These are phyloP conservation scores for Hydrocynus forskahlii DNA, from an alignment of 2,797 vertebrate species.

Conservation along the genomic window DNA sequence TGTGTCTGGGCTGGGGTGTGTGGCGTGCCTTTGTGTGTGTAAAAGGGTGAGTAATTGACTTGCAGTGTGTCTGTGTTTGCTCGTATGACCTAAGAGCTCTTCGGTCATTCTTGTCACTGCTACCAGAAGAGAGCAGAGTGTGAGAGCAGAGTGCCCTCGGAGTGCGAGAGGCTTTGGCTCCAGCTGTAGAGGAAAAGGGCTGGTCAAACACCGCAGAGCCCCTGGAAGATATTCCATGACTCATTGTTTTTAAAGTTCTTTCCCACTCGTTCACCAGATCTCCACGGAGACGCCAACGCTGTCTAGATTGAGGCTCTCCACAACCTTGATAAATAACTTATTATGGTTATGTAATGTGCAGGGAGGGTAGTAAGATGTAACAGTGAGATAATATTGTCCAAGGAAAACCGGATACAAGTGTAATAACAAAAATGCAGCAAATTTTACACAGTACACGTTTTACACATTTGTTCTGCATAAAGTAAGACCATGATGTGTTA, in stretches of 20 bases:
- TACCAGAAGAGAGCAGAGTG: constrained; percentile 43
- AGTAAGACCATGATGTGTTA: not conserved
- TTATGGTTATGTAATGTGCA: constrained; percentile 23
- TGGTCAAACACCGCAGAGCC: constrained; percentile 37
- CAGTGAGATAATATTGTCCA: constrained; percentile 1
- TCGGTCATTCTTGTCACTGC: constrained; percentile 37
- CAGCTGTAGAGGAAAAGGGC: constrained; percentile 39
- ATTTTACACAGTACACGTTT: not conserved
- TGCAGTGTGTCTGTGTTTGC: constrained; percentile 47
- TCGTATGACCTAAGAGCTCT: constrained; percentile 34
- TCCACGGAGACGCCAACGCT: not conserved
- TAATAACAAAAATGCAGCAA: not conserved
- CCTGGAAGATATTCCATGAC: constrained; percentile 43
- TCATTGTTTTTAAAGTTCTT: constrained; percentile 46
- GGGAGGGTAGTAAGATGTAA: constrained; percentile 7
- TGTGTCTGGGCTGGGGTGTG: constrained; percentile 31
- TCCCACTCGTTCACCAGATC: constrained; percentile 28
- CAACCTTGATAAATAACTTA: constrained; percentile 30
- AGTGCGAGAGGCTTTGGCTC: constrained; percentile 29
- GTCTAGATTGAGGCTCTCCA: constrained; percentile 17
- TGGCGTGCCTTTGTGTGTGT: constrained; percentile 8
- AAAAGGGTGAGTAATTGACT: constrained; percentile 34
- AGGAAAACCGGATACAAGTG: not conserved
- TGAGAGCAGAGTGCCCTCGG: constrained; percentile 11
- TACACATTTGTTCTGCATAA: not conserved